phyloP scores from a whole-genome alignment of 1,140 invertebrate genomes.

The Heliconius nattereri region DNA sequence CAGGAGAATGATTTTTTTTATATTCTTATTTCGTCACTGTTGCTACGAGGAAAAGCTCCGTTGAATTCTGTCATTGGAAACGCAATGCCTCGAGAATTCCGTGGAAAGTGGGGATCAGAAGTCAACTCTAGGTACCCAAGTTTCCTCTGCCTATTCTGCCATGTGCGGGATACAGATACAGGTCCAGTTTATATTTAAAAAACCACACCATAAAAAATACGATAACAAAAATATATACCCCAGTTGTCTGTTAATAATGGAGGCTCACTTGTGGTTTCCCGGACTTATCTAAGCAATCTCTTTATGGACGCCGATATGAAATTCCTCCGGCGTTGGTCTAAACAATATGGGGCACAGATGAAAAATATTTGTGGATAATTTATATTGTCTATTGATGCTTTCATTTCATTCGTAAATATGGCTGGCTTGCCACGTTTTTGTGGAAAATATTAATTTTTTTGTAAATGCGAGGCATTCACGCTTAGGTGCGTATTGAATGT shows the following conservation, averaged over 20 bases:
- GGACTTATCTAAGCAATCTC: conserved; percentile 43
- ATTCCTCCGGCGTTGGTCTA: conserved; percentile 35
- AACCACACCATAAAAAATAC: background rate
- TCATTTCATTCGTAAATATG: conserved; percentile 1
- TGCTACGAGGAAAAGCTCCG: no score
- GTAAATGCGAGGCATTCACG: background rate
- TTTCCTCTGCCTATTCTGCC: no score
- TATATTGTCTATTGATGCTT: conserved; percentile 3
- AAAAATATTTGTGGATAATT: conserved; percentile 25
- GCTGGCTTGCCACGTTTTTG: background rate
- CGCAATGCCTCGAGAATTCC: no score
- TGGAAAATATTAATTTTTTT: background rate
- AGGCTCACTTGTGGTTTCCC: conserved; percentile 17
- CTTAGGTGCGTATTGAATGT: background rate
- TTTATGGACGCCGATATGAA: conserved; percentile 46
- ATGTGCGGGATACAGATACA: no score
- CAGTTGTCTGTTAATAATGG: conserved; percentile 8
- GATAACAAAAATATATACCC: background rate
- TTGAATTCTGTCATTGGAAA: no score
- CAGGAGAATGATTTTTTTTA: no score
- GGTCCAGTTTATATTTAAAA: background rate
- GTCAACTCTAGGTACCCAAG: no score
- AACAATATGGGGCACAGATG: conserved; percentile 11
- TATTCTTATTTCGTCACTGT: no score
- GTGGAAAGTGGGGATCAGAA: no score